A percentile compares a stretch with the other conserved stretches of the same genome.
Evolutionary conservation across 2,888 invertebrate genomes (phyloP).

Genomic region (Phlogophora meticulosa): DNA sequence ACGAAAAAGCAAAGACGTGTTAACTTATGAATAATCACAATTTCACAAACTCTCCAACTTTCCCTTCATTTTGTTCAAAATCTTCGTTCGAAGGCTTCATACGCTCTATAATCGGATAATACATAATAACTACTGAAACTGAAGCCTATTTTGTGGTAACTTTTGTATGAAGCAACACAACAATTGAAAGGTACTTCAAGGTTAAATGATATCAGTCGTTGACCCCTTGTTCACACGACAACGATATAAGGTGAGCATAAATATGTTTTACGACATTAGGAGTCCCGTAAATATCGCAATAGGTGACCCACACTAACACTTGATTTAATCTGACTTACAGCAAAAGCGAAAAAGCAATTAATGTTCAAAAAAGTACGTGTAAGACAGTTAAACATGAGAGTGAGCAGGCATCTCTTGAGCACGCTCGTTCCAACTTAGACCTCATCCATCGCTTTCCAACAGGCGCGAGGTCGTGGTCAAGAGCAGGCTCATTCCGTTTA

Average conservation of each 20-base stretch:
- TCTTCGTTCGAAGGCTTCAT: slow-evolving; percentile 56
- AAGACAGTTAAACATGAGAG: no score
- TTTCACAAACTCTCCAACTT: slow-evolving; percentile 37
- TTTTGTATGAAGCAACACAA: slow-evolving; percentile 55
- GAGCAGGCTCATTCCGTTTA: background rate
- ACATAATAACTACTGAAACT: slow-evolving; percentile 66
- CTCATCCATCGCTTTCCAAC: no score
- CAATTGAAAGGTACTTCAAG: slow-evolving; percentile 63
- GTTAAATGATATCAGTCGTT: slow-evolving; percentile 59
- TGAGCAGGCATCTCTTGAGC: no score
- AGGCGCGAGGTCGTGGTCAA: no score
- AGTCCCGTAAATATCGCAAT: no score
- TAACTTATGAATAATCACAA: slow-evolving; percentile 83
- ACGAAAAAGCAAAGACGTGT: slow-evolving; percentile 87
- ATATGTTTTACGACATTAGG: background rate
- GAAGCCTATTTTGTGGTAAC: slow-evolving; percentile 57
- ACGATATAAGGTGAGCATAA: slow-evolving; percentile 8
- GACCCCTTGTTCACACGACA: slow-evolving; percentile 49
- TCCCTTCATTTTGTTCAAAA: slow-evolving; percentile 28
- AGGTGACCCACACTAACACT: no score
- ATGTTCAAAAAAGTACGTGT: no score
- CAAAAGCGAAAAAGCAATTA: no score
- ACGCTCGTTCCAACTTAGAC: no score
- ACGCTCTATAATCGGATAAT: slow-evolving; percentile 63
- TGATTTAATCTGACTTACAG: no score